Percentiles rank a stretch among this genome's conserved stretches.
These are phyloP conservation scores for Cephalopterus ornatus DNA, from an alignment of 2,113 vertebrate species.

Conservation along the genomic window DNA sequence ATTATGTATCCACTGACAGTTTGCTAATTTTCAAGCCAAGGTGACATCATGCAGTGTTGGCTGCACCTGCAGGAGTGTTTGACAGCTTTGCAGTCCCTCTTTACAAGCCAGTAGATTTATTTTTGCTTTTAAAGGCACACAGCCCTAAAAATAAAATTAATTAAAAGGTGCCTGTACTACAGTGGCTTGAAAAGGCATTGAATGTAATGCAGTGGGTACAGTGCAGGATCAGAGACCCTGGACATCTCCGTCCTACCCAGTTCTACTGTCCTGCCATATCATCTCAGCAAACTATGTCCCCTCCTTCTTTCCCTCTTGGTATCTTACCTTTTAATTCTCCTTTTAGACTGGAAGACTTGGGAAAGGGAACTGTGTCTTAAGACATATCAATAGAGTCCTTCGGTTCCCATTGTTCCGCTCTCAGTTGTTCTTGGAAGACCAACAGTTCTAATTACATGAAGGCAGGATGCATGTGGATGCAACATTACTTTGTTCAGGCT, in stretches of 20 bases:
- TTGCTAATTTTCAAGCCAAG: neutral
- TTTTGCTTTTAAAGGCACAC: neutral
- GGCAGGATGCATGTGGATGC: slow-evolving; percentile 59
- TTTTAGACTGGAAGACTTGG: neutral
- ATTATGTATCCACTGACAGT: neutral
- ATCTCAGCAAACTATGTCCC: neutral
- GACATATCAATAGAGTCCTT: neutral
- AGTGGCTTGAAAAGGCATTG: neutral
- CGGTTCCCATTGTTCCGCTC: neutral
- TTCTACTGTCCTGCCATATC: neutral
- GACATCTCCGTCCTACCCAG: neutral
- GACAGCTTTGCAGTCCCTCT: neutral
- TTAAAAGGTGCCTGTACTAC: neutral
- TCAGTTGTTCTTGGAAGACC: neutral
- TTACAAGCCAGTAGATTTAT: neutral
- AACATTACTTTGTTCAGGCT: slow-evolving; percentile 40
- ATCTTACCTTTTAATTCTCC: neutral
- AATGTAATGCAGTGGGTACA: neutral
- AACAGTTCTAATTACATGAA: slow-evolving; percentile 32
- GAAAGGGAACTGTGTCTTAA: neutral
- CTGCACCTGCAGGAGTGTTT: neutral
- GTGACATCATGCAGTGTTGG: neutral
- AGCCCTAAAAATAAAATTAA: neutral
- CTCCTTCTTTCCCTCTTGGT: neutral
- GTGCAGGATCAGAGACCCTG: neutral